A percentile compares a stretch with the other conserved stretches of the same genome.
phyloP scores from a whole-genome alignment of 2,113 vertebrate species.

The Stercorarius parasiticus region DNA sequence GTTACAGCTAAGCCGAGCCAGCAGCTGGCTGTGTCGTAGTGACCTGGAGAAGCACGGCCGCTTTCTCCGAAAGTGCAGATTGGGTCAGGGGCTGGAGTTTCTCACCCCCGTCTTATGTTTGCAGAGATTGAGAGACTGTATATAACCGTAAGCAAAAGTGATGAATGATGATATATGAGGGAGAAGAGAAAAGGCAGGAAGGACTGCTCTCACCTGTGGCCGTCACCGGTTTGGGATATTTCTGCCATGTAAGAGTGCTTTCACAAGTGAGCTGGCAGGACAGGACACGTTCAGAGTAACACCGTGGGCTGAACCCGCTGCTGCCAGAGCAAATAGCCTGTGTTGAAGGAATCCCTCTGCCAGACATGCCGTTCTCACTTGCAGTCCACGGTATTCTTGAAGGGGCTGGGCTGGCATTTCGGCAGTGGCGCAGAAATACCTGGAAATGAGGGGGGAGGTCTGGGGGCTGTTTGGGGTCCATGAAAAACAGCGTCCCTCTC shows the following conservation, averaged over 20 bases:
- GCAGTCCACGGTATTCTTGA: not conserved
- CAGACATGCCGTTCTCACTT: not conserved
- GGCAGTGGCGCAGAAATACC: not conserved
- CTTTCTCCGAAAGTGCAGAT: not conserved
- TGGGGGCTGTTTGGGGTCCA: not conserved
- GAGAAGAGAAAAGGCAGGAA: not conserved
- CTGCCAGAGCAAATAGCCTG: not conserved
- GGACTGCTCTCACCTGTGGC: not conserved
- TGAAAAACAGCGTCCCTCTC: not conserved
- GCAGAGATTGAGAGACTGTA: not conserved
- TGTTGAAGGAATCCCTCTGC: not conserved
- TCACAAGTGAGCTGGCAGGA: not conserved
- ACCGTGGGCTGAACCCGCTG: accelerated
- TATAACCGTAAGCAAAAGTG: not conserved
- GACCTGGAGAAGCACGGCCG: not conserved
- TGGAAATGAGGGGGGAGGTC: not conserved
- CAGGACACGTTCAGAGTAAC: not conserved
- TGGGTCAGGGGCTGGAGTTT: not conserved
- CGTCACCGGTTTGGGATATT: accelerated
- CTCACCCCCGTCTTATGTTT: not conserved
- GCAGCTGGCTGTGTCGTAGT: not conserved
- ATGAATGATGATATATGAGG: not conserved
- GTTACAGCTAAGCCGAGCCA: not conserved
- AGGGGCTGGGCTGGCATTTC: not conserved
- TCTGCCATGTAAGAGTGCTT: not conserved